Evolutionary conservation across 2,113 vertebrate genomes (phyloP).

Genomic region (Limanda limanda): DNA sequence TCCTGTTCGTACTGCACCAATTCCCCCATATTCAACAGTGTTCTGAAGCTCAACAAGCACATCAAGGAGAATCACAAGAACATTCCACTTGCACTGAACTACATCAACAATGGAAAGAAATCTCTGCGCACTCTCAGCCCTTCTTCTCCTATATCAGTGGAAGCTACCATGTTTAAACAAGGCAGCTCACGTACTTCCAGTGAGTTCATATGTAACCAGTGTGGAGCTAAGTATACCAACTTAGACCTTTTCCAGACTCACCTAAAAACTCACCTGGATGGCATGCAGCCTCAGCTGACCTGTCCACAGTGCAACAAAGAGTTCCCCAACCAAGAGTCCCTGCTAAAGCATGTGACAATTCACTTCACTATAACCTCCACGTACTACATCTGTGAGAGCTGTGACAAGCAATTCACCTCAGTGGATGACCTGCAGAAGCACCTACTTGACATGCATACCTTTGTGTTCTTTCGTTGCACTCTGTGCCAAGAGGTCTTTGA

Average conservation of each 20-base stretch:
- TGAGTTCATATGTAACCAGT: conserved; percentile 97
- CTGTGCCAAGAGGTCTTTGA: conserved; percentile 98
- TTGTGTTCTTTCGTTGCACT: conserved; percentile 98
- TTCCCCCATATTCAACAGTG: conserved; percentile 96
- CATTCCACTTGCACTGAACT: conserved; percentile 97
- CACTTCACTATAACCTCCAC: conserved; percentile 99
- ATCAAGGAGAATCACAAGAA: conserved; percentile 99
- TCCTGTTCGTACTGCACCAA: conserved; percentile 99
- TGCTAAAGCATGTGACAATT: conserved; percentile 96
- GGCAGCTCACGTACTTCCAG: conserved; percentile 88
- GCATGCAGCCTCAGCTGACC: conserved; percentile 91
- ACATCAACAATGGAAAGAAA: conserved; percentile 96
- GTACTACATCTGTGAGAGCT: conserved; percentile 98
- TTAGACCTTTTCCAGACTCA: conserved; percentile 97
- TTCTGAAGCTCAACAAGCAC: conserved; percentile 97
- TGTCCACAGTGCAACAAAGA: conserved; percentile 99
- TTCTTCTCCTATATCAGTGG: conserved; percentile 91
- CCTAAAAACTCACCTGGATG: conserved; percentile 95
- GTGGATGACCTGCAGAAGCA: conserved; percentile 99
- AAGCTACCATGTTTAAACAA: conserved; percentile 93
- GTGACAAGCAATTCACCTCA: conserved; percentile 98
- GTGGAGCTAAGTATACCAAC: conserved; percentile 94
- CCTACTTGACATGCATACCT: conserved; percentile 98
- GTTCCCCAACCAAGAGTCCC: conserved; percentile 95
- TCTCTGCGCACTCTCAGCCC: conserved; percentile 92